Conservation (phyloP, 2,113 vertebrate species). For the Sylvietta virens region DNA sequence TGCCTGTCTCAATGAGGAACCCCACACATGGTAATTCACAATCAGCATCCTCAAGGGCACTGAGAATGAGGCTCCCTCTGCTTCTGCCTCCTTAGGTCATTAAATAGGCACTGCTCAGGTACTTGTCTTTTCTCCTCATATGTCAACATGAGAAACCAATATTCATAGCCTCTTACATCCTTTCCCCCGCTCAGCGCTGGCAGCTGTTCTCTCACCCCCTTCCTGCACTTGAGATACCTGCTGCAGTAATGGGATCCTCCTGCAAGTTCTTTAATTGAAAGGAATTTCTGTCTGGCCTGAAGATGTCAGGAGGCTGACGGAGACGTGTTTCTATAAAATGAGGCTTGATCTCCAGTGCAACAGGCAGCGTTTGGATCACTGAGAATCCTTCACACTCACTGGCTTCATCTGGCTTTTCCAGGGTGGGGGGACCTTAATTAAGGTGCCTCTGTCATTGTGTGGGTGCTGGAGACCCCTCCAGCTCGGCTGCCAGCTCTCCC, state of each 20-base stretch:
- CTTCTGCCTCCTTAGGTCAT: not conserved
- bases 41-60: not conserved
- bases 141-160: not conserved
- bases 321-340: constrained; percentile 36
- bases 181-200: not conserved
- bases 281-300: constrained; percentile 47
- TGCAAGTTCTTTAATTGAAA: constrained; percentile 51
- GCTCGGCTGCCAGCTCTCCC: not conserved
- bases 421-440: not conserved
- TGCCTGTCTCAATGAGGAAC: not conserved
- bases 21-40: rapidly evolving
- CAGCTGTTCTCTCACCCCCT: not conserved
- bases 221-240: not conserved
- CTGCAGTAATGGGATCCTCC: constrained; percentile 28
- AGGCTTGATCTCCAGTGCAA: constrained; percentile 44
- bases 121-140: not conserved
- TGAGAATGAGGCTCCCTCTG: not conserved
- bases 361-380: not conserved
- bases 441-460: not conserved
- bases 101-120: not conserved
- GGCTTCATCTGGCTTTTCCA: not conserved
- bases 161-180: not conserved
- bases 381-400: not conserved
- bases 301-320: constrained; percentile 43
- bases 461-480: not conserved